Percentiles rank a stretch among this genome's conserved stretches.
Evolutionary conservation across 1,140 invertebrate genomes (phyloP).

Genomic region (Manduca sexta): DNA sequence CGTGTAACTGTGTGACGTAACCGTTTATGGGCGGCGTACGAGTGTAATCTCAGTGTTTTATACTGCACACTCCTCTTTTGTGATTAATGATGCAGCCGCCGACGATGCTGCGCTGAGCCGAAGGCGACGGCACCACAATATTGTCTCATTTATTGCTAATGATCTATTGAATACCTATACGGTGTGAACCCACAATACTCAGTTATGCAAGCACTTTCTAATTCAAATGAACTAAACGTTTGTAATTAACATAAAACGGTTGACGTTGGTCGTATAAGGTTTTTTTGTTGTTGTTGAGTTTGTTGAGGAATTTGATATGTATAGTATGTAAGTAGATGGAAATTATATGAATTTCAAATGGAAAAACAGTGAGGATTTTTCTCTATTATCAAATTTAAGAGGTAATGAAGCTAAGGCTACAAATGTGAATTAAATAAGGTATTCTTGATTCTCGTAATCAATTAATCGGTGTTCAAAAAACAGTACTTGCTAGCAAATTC

Average conservation of each 20-base stretch:
- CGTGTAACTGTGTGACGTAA: constrained; percentile 40
- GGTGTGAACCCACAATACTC: constrained; percentile 9
- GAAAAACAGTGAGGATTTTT: no score
- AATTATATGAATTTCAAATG: no score
- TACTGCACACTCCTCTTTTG: constrained; percentile 29
- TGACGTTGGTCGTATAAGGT: not conserved
- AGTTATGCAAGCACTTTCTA: constrained; percentile 39
- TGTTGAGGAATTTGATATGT: no score
- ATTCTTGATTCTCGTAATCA: no score
- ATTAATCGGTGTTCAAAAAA: no score
- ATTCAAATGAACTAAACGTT: constrained; percentile 15
- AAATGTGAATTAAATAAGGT: no score
- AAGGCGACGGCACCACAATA: constrained; percentile 37
- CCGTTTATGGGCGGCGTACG: constrained; percentile 19
- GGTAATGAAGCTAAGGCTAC: no score
- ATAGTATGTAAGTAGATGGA: no score
- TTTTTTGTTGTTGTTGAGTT: no score
- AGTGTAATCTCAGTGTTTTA: constrained; percentile 47
- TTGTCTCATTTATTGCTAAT: constrained; percentile 63
- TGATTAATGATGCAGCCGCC: constrained; percentile 46
- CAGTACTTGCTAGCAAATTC: no score
- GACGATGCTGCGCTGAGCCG: constrained; percentile 27
- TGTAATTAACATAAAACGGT: constrained; percentile 21
- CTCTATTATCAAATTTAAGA: no score
- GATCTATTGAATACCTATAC: constrained; percentile 43